Evolutionary conservation across 2,888 invertebrate species (phyloP).

Genomic region (Aphidoletes aphidimyza): DNA sequence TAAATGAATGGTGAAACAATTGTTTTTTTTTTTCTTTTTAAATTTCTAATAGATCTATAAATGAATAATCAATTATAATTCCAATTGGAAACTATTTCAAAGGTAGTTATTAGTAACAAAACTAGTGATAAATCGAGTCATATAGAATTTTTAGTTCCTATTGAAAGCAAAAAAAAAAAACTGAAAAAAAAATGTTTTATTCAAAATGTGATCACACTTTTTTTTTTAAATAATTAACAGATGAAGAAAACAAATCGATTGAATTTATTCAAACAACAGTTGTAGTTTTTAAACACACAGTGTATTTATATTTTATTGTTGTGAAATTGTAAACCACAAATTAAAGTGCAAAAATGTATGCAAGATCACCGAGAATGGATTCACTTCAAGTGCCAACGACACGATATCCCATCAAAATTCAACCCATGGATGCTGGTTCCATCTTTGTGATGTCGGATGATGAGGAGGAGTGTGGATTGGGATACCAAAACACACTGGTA

Average conservation of each 20-base stretch:
- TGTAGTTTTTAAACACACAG: too few species aligned
- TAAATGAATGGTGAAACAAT: too few species aligned
- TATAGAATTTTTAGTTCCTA: background rate
- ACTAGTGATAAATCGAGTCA: background rate
- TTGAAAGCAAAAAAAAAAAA: too few species aligned
- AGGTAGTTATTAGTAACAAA: too few species aligned
- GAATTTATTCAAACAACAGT: too few species aligned
- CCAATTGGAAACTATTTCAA: too few species aligned
- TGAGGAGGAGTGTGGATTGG: conserved; percentile 55
- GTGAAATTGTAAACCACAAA: background rate
- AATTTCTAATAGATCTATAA: too few species aligned
- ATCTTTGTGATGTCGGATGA: background rate
- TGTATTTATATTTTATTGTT: too few species aligned
- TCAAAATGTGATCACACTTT: background rate
- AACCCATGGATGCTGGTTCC: conserved; percentile 4
- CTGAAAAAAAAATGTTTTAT: background rate
- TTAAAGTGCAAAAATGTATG: background rate
- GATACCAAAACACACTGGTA: conserved; percentile 56
- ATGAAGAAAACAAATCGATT: background rate
- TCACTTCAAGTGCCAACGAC: conserved; percentile 1
- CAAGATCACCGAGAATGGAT: conserved; percentile 39
- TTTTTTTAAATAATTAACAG: too few species aligned
- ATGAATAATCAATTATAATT: too few species aligned
- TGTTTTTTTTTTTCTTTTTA: too few species aligned
- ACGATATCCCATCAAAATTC: conserved; percentile 5